Conservation (phyloP, 2,113 vertebrate species). For the Saccopteryx leptura region DNA sequence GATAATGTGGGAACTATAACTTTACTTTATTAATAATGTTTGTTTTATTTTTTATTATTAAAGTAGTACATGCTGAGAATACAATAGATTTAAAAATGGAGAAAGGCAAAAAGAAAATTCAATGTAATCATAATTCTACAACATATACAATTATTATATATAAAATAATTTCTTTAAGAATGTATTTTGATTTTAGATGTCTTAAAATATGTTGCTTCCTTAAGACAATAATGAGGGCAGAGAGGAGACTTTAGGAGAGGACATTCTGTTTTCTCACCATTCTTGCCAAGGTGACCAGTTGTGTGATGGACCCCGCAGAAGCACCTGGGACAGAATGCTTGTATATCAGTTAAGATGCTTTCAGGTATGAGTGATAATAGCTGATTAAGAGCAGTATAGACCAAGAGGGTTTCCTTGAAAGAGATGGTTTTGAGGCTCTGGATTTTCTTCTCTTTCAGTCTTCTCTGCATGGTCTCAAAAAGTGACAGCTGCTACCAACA, state of each 20-base stretch:
- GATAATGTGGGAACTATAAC: constrained; percentile 65
- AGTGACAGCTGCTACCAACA: not conserved
- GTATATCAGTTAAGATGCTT: not conserved
- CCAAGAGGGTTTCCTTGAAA: not conserved
- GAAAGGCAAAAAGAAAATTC: not conserved
- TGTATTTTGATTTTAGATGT: constrained; percentile 27
- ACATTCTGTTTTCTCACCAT: not conserved
- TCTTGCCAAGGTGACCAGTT: not conserved
- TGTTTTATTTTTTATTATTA: constrained; percentile 26
- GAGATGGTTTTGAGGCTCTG: not conserved
- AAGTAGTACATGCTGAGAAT: not conserved
- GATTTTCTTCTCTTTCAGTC: not conserved
- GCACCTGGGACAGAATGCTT: not conserved
- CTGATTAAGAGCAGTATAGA: not conserved
- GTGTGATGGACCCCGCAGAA: not conserved
- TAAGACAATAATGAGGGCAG: too few relatives aligned
- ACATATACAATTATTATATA: not conserved
- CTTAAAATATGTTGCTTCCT: not conserved
- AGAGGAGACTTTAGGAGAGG: not conserved
- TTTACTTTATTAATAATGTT: constrained; percentile 33
- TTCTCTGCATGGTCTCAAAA: not conserved
- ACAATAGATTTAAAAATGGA: not conserved
- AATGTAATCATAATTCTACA: accelerated
- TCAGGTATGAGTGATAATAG: not conserved
- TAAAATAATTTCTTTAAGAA: not conserved